Percentiles rank a stretch among this genome's conserved stretches.
Conservation (phyloP, 2,113 vertebrate species). For the Thunnus maccoyii region DNA sequence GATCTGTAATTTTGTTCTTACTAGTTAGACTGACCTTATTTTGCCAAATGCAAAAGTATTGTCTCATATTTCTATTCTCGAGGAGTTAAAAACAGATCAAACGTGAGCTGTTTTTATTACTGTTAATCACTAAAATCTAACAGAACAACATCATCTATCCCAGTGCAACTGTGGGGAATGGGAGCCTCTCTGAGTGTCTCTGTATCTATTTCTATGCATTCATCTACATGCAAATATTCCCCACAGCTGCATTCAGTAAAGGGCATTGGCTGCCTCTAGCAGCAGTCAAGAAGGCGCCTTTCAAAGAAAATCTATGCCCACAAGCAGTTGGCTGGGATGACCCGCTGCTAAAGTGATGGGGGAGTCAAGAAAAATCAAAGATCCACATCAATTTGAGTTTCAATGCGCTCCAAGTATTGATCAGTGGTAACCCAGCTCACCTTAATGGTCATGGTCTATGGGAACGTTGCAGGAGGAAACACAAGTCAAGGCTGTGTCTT, state of each 20-base stretch:
- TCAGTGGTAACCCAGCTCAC: constrained; percentile 39
- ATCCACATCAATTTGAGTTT: constrained; percentile 66
- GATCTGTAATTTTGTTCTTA: too few relatives aligned
- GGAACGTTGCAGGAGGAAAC: constrained; percentile 29
- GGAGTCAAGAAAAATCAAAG: constrained; percentile 71
- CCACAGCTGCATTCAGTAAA: constrained; percentile 18
- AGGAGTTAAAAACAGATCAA: background rate
- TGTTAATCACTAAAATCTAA: background rate
- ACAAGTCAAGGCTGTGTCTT: constrained; percentile 18
- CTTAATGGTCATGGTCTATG: constrained; percentile 35
- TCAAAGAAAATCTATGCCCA: constrained; percentile 66
- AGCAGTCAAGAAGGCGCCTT: constrained; percentile 37
- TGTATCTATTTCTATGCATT: constrained; percentile 18
- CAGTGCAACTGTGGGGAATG: background rate
- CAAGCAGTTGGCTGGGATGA: constrained; percentile 35
- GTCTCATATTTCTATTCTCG: too few relatives aligned
- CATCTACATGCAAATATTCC: constrained; percentile 24
- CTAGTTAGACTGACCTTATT: too few relatives aligned
- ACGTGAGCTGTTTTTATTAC: background rate
- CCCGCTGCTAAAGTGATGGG: constrained; percentile 53
- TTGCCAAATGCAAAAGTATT: too few relatives aligned
- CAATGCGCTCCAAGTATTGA: constrained; percentile 67
- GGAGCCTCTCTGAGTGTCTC: background rate
- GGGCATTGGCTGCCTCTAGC: constrained; percentile 15
- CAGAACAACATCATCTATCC: background rate